phyloP scores from a whole-genome alignment of 2,113 vertebrate genomes.

The Ondatra zibethicus region DNA sequence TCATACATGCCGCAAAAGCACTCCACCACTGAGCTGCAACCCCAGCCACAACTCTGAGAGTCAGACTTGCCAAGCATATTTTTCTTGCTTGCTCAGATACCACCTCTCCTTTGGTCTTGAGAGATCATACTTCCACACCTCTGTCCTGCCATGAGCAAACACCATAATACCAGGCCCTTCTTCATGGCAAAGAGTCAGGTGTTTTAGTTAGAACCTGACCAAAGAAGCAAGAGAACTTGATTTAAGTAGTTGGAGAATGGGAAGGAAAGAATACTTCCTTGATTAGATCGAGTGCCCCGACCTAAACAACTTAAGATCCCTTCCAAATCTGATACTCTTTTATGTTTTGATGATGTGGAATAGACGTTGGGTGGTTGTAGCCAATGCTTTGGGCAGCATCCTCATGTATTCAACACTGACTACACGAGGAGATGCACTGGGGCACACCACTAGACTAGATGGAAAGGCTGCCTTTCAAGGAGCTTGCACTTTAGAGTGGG shows the following conservation, averaged over 20 bases:
- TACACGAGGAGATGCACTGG: neutral
- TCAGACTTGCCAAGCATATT: neutral
- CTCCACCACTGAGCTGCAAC: too few relatives aligned
- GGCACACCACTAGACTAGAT: neutral
- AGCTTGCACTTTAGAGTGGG: neutral
- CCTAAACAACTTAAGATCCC: neutral
- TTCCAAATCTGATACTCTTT: neutral
- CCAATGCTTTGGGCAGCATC: neutral
- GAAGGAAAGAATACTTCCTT: neutral
- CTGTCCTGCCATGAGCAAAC: neutral
- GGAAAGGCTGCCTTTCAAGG: neutral
- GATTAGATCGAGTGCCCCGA: neutral
- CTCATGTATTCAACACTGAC: neutral
- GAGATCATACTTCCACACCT: neutral
- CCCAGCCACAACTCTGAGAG: neutral
- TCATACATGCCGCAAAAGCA: slow-evolving; percentile 75
- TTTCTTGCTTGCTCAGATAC: neutral
- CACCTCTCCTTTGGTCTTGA: neutral
- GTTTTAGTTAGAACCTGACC: neutral
- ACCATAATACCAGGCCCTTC: neutral
- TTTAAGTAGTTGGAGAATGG: neutral
- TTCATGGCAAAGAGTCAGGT: neutral
- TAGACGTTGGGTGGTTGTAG: neutral
- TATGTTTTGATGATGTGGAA: neutral
- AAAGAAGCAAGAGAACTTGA: neutral